Evolutionary conservation across 2,797 vertebrate genomes (phyloP), one percentile per base, ranked within the genome.

Genomic region (Manis crassicaudata): DNA sequence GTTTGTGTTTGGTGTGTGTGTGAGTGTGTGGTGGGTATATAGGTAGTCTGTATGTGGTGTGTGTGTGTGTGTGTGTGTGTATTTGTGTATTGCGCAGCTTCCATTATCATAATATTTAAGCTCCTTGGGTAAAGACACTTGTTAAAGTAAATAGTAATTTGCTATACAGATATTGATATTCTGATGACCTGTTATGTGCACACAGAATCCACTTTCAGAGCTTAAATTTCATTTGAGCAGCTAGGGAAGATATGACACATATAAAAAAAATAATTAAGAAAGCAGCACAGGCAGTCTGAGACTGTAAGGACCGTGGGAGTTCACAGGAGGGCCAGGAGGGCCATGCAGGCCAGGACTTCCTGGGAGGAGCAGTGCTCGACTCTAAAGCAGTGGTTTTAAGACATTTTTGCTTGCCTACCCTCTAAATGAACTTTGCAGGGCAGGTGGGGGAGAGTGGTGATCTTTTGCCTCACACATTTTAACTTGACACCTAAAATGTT

Each of bases 401-500:
- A 18, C 27, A 5, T 43, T 27, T 85, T 72, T 87, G 72, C 56
- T 79, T 93, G 65, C 23, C 68, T 96, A 27, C 29, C 72, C 85
- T 95, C 82, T 58, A 16, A 32, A 27, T 85, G 90, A 86, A 92
- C 85, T 94, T 54, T 88, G 43, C 43, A 8, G 43, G 43, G 43
- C 43, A 46, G 32, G 50, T 10, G 7, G 9, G 43, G 29, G 5
- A n/a, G 43, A 65, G 43, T 46, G 43, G 43, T 9, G 56, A 87
- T 86, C 89, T 84, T 92, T 50, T 79, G 43, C 68, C 62, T 67
- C 62, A 94, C 72, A 25, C 67, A 75, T 88, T 94, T 90, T 94
- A 96, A 89, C 85, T 84, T 95, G 80, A 94, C 76, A 86, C 86
- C 63, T 93, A 79, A 92, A 96, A 65, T 90, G 58, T 81, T 94